A percentile compares a stretch with the other conserved stretches of the same genome.
phyloP scores from a whole-genome alignment of 2,888 invertebrate genomes.

The Girardia tigrina region DNA sequence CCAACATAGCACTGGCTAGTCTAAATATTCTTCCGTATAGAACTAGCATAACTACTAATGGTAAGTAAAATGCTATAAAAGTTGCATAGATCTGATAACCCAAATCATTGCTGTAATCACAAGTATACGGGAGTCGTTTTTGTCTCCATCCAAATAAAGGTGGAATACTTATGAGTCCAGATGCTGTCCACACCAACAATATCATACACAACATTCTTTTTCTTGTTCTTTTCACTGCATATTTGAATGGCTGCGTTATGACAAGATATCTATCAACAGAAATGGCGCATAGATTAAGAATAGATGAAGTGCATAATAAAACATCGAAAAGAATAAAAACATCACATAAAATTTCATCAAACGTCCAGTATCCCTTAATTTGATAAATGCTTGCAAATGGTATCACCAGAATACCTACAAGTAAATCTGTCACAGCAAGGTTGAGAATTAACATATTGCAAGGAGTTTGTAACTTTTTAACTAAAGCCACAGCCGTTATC shows the following conservation, averaged over 20 bases:
- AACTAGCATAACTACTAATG: conserved; percentile 81
- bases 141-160: conserved; percentile 55
- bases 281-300: conserved; percentile 55
- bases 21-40: conserved; percentile 86
- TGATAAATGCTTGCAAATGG: conserved; percentile 52
- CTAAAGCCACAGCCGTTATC: conserved; percentile 53
- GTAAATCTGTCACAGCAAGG: conserved; percentile 53
- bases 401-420: conserved; percentile 54
- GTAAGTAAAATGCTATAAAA: conserved; percentile 74
- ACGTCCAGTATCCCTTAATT: conserved; percentile 45
- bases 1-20: conserved; percentile 26
- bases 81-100: conserved; percentile 88
- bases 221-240: conserved; percentile 83
- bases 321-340: conserved; percentile 54
- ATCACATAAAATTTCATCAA: conserved; percentile 50
- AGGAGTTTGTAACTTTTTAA: conserved; percentile 51
- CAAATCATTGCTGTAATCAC: conserved; percentile 61
- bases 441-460: conserved; percentile 51
- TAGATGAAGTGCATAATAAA: conserved; percentile 54
- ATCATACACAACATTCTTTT: conserved; percentile 69
- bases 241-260: conserved; percentile 70
- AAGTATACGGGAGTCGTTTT: conserved; percentile 55
- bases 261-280: conserved; percentile 53
- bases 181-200: conserved; percentile 76
- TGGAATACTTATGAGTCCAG: conserved; percentile 79